Evolutionary conservation across 2,888 invertebrate genomes (phyloP).

Genomic region (Himalopsyche anomala): DNA sequence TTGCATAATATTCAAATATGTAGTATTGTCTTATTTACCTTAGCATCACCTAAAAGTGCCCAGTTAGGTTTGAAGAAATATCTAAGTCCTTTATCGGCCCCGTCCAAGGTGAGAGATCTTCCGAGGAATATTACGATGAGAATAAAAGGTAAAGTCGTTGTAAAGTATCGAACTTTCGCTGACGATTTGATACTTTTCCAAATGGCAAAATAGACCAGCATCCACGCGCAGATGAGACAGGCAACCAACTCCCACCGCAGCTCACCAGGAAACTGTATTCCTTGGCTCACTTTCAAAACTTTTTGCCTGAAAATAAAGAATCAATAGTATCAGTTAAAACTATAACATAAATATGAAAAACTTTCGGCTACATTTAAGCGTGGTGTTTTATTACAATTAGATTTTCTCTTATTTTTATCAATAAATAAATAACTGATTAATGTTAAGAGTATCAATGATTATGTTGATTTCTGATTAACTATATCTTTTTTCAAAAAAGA

Average conservation of each 20-base stretch:
- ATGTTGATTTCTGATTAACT: no score
- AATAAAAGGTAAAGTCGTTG: slow-evolving; percentile 93
- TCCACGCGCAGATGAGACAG: slow-evolving; percentile 94
- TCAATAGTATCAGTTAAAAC: background rate
- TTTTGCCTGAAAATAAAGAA: slow-evolving; percentile 81
- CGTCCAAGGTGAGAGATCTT: slow-evolving; percentile 92
- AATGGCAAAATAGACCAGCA: slow-evolving; percentile 95
- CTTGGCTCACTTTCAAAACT: slow-evolving; percentile 89
- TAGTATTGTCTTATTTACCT: slow-evolving; percentile 74
- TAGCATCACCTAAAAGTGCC: slow-evolving; percentile 87
- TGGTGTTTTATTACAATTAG: no score
- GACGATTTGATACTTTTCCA: slow-evolving; percentile 98
- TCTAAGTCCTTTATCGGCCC: slow-evolving; percentile 89
- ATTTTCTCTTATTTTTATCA: no score
- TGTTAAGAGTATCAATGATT: no score
- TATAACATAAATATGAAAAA: no score
- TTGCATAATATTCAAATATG: slow-evolving; percentile 2
- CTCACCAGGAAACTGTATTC: slow-evolving; percentile 88
- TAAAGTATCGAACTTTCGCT: slow-evolving; percentile 93
- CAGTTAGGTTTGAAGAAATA: slow-evolving; percentile 94
- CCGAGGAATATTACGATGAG: slow-evolving; percentile 91
- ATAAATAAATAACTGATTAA: no score
- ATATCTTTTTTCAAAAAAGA: no score
- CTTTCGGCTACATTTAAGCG: no score
- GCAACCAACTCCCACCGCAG: slow-evolving; percentile 93